Percentiles rank a stretch among this genome's conserved stretches.
Conservation (phyloP, 2,888 invertebrate species). For the Eupithecia subfuscata region DNA sequence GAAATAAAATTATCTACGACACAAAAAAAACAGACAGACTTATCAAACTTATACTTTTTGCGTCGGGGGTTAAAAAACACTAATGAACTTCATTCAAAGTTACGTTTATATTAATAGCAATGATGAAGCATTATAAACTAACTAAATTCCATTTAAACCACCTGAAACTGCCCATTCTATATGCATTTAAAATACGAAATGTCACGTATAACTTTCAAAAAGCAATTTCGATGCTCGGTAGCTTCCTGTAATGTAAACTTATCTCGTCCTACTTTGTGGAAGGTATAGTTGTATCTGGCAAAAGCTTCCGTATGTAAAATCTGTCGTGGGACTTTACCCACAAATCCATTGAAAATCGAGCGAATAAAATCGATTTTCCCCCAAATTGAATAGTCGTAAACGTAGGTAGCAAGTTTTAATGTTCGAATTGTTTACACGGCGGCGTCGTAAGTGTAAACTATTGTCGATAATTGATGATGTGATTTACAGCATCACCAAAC, state of each 20-base stretch:
- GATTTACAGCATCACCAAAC: slow-evolving; percentile 84
- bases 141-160: background rate
- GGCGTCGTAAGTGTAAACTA: slow-evolving; percentile 83
- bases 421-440: slow-evolving; percentile 81
- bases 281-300: slow-evolving; percentile 47
- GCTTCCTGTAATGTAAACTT: background rate
- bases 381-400: slow-evolving; percentile 81
- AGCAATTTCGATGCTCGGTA: background rate
- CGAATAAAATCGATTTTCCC: slow-evolving; percentile 84
- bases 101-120: background rate
- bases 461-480: slow-evolving; percentile 84
- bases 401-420: slow-evolving; percentile 80
- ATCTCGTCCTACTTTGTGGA: slow-evolving; percentile 55
- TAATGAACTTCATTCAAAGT: background rate
- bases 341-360: slow-evolving; percentile 76
- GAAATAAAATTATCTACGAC: no score
- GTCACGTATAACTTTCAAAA: background rate
- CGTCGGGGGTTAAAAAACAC: no score
- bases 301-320: slow-evolving; percentile 77
- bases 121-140: background rate
- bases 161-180: background rate
- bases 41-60: no score
- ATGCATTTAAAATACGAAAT: background rate
- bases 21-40: no score
- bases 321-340: slow-evolving; percentile 72